Percentiles rank a stretch among this genome's conserved stretches.
Conservation (phyloP, 2,888 invertebrate genomes). For the Drosophila robusta region DNA sequence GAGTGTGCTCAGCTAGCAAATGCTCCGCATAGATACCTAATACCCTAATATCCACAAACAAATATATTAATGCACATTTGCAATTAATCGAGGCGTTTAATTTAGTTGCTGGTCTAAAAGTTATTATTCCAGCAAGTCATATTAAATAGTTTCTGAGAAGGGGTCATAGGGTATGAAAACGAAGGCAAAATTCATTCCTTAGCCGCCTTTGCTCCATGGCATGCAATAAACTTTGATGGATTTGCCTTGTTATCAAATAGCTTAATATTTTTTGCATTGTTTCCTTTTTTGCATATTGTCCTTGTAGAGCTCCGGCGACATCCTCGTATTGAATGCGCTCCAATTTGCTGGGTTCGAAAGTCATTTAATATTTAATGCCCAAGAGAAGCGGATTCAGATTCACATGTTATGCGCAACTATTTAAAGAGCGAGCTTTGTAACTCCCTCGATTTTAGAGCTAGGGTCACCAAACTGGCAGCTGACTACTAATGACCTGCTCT, state of each 20-base stretch:
- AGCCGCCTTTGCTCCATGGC: neutral
- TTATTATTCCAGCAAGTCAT: no score
- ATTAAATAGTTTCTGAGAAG: no score
- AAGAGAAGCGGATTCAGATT: slow-evolving; percentile 34
- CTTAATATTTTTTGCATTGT: slow-evolving; percentile 38
- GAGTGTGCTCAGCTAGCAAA: slow-evolving; percentile 2
- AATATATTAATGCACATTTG: no score
- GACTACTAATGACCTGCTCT: no score
- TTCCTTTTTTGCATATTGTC: slow-evolving; percentile 42
- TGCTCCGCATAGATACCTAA: neutral
- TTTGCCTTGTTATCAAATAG: slow-evolving; percentile 71
- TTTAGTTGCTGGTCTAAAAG: no score
- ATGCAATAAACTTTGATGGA: slow-evolving; percentile 62
- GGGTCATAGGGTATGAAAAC: neutral
- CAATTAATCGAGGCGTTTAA: no score
- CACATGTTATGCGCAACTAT: slow-evolving; percentile 18
- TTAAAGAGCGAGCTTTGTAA: neutral
- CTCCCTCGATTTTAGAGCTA: no score
- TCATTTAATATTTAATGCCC: slow-evolving; percentile 45
- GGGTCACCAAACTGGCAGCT: no score
- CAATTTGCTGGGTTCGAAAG: slow-evolving; percentile 40
- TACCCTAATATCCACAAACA: no score
- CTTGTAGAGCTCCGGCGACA: slow-evolving; percentile 5
- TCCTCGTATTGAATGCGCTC: slow-evolving; percentile 12
- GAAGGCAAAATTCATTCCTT: slow-evolving; percentile 6